Conservation (phyloP, 2,888 invertebrate species). For the Ommatoiulus sabulosus region DNA sequence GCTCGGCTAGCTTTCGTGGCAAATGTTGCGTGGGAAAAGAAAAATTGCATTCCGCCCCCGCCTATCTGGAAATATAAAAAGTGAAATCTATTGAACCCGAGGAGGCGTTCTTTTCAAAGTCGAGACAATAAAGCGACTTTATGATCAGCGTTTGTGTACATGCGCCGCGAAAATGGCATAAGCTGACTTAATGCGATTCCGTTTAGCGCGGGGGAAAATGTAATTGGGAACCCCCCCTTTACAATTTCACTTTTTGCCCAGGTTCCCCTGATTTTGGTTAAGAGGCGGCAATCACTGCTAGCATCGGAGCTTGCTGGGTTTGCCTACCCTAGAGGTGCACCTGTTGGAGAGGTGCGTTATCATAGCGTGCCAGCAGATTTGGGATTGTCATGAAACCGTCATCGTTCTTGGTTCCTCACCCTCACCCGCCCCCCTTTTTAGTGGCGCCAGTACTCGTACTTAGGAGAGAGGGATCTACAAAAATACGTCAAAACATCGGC, state of each 20-base stretch:
- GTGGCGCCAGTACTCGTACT: too few relatives aligned
- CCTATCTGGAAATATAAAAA: neutral
- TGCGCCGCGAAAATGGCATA: neutral
- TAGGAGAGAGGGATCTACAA: too few relatives aligned
- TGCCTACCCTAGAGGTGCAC: too few relatives aligned
- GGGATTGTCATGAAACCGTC: too few relatives aligned
- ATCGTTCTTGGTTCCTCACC: too few relatives aligned
- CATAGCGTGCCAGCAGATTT: too few relatives aligned
- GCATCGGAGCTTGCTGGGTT: too few relatives aligned
- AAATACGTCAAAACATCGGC: too few relatives aligned
- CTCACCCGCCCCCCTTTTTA: too few relatives aligned
- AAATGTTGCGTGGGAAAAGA: constrained; percentile 34
- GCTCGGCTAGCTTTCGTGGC: neutral
- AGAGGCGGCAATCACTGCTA: too few relatives aligned
- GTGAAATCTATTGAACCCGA: neutral
- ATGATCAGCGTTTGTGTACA: neutral
- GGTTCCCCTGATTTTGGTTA: too few relatives aligned
- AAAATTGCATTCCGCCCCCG: constrained; percentile 1
- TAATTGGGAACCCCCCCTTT: constrained; percentile 34
- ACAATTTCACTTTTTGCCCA: neutral
- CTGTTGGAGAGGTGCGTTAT: too few relatives aligned
- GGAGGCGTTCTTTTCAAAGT: neutral
- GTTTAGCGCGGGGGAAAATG: neutral
- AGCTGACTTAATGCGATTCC: neutral
- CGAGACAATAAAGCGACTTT: constrained; percentile 1